These are phyloP conservation scores for Chorisops tibialis DNA, from an alignment of 2,888 invertebrate species.

Conservation along the genomic window DNA sequence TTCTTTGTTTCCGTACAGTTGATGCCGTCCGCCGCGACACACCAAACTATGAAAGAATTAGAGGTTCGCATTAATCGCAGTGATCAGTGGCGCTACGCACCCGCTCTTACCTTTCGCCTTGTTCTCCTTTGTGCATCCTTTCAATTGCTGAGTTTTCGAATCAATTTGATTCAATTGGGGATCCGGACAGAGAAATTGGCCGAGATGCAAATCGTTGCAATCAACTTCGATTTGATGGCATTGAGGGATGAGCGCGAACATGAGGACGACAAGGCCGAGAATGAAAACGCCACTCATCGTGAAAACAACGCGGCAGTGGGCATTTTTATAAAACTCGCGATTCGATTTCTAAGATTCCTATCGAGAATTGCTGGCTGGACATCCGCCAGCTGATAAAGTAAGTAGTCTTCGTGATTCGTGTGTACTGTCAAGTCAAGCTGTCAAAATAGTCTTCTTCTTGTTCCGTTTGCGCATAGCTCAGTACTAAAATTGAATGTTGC, in stretches of 20 bases:
- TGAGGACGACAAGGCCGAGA: slow-evolving; percentile 1
- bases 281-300: slow-evolving; percentile 14
- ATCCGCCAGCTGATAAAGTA: no score
- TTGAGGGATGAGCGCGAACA: slow-evolving; percentile 5
- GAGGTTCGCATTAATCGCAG: neutral
- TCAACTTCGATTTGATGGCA: slow-evolving; percentile 53
- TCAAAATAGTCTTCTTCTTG: no score
- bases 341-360: no score
- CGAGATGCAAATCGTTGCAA: slow-evolving; percentile 70
- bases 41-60: slow-evolving; percentile 59
- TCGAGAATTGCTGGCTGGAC: no score
- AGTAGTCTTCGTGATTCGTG: no score
- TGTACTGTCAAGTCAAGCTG: no score
- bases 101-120: slow-evolving; percentile 67
- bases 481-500: no score
- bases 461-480: no score
- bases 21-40: slow-evolving; percentile 78
- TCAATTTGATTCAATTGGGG: slow-evolving; percentile 75
- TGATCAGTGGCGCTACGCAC: neutral
- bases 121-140: slow-evolving; percentile 74
- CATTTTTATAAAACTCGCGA: neutral
- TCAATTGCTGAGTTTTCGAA: slow-evolving; percentile 81
- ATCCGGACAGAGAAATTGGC: slow-evolving; percentile 81
- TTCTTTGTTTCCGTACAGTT: slow-evolving; percentile 77
- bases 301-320: neutral